Base-by-base conservation (phyloP, 2,888 invertebrate species). In the Philhelius pedissequus region DNA sequence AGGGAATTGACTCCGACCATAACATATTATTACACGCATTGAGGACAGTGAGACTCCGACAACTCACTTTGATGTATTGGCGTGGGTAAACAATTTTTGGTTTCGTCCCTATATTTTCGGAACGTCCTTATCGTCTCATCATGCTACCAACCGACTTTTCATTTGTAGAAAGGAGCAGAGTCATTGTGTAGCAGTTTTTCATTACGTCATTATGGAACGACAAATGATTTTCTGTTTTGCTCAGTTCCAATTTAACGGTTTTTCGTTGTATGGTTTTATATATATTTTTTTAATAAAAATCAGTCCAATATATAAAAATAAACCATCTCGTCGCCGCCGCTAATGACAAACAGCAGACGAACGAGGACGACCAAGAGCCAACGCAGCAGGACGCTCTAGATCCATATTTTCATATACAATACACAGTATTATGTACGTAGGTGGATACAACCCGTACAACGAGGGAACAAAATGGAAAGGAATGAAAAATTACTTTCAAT, bases 401-500 rank as follows among this genome's bases (percentile, higher is more conserved):
- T 56, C 3, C 13, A 25, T 3, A 22, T 48, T 20, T 48, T 22
- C 5, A 11, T 18, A 1, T 11, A 0, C 11, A 8, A n/a, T n/a
- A n/a, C n/a, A n/a, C n/a, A n/a, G n/a, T n/a, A n/a, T n/a, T n/a
- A n/a, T n/a, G n/a, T n/a, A n/a, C n/a, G n/a, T n/a, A n/a, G n/a
- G n/a, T n/a, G n/a, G n/a, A n/a, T n/a, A n/a, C n/a, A n/a, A n/a
- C n/a, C n/a, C n/a, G n/a, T n/a, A n/a, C n/a, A n/a, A n/a, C n/a
- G n/a, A 27, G 71, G 81, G 80, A 86, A 75, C 82, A n/a, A 35
- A 82, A 71, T 77, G 77, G 68, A 86, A 80, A 86, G 66, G 86
- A 86, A 79, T 87, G 83, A 87, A 86, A 86, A 87, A 86, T 87
- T 82, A 86, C 87, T 80, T 87, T 87, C 86, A 87, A 87, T 87